These are phyloP conservation scores for Reticulitermes speratus DNA, from an alignment of 1,140 invertebrate genomes.

Conservation along the genomic window DNA sequence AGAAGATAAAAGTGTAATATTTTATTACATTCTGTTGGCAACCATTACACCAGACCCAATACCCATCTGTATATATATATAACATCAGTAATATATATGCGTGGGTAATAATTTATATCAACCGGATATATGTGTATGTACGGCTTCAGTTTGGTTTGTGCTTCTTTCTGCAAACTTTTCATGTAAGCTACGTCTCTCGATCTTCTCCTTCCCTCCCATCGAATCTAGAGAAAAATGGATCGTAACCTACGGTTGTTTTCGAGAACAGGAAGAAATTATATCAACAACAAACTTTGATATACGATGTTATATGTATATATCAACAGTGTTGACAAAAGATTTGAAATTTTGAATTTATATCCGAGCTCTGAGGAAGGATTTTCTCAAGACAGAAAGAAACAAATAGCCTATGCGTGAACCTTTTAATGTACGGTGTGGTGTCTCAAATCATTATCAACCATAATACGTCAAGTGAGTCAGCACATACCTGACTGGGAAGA, in stretches of 20 bases:
- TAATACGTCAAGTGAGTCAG: no score
- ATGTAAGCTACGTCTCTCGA: no score
- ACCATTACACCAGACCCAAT: neutral
- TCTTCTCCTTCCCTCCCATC: no score
- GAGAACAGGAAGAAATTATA: neutral
- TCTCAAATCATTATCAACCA: no score
- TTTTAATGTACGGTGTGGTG: no score
- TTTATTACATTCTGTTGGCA: neutral
- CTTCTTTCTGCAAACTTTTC: conserved; percentile 1
- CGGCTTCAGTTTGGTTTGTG: neutral
- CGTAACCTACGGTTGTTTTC: neutral
- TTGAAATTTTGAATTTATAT: no score
- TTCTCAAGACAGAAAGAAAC: neutral
- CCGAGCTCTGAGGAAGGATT: neutral
- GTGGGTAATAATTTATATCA: neutral
- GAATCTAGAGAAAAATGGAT: neutral
- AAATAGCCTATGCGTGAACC: neutral
- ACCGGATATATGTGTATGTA: neutral
- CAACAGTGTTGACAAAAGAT: neutral
- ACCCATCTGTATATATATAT: conserved; percentile 1
- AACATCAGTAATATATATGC: neutral
- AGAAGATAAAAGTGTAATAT: neutral
- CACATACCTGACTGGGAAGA: no score
- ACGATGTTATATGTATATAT: neutral
- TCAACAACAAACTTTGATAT: neutral